Evolutionary conservation across 2,888 invertebrate genomes (phyloP).

Genomic region (Drosophila dives): DNA sequence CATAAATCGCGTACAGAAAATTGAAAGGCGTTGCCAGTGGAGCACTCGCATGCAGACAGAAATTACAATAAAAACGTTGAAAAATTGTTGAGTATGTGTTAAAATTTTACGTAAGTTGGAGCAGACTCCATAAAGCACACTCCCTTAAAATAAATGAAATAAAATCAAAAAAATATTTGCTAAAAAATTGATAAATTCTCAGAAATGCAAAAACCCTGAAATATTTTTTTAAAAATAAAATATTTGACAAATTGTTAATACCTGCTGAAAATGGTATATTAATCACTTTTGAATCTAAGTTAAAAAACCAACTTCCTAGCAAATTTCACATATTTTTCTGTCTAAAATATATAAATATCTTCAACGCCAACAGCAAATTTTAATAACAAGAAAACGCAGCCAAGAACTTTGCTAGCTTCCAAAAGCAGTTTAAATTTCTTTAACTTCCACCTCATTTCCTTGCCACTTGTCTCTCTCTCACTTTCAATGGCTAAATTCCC

Average conservation of each 20-base stretch:
- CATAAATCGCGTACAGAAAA: slow-evolving; percentile 70
- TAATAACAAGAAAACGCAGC: not conserved
- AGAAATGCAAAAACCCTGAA: not conserved
- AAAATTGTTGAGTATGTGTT: slow-evolving; percentile 36
- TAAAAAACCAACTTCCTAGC: not conserved
- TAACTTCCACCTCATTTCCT: slow-evolving; percentile 10
- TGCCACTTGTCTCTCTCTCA: not conserved
- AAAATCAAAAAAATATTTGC: slow-evolving; percentile 3
- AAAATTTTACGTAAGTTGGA: not conserved
- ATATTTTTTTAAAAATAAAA: not conserved
- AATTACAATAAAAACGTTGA: slow-evolving; percentile 37
- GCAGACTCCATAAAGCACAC: not conserved
- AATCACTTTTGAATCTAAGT: not conserved
- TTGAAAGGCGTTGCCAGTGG: slow-evolving; percentile 58
- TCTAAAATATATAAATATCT: not conserved
- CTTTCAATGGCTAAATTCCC: slow-evolving; percentile 13
- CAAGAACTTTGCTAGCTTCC: slow-evolving; percentile 9
- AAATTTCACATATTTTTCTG: not conserved
- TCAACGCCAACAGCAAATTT: not conserved
- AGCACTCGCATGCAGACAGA: slow-evolving; percentile 21
- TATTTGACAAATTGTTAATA: not conserved
- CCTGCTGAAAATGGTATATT: not conserved
- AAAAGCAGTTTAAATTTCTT: slow-evolving; percentile 10
- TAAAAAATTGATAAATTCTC: not conserved
- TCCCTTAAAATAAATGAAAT: slow-evolving; percentile 7